Conservation (phyloP, 2,888 invertebrate species). For the Cetonia aurata region DNA sequence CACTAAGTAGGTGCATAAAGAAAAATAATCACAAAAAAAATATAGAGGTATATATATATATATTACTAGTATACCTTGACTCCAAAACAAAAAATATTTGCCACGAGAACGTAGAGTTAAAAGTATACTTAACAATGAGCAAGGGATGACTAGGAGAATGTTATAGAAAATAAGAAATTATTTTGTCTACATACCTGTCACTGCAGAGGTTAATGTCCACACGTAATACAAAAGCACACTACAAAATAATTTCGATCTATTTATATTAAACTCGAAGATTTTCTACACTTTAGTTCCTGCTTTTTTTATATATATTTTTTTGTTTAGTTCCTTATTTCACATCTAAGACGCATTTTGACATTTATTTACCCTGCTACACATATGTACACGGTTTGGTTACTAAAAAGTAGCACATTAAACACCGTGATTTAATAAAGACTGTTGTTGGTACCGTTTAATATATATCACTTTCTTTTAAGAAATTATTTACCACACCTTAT, state of each 20-base stretch:
- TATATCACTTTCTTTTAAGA: too few relatives aligned
- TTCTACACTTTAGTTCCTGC: too few relatives aligned
- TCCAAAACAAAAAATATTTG: too few relatives aligned
- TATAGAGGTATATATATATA: too few relatives aligned
- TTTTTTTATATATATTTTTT: constrained; percentile 11
- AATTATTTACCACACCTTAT: too few relatives aligned
- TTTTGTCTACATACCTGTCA: constrained; percentile 14
- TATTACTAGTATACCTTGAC: too few relatives aligned
- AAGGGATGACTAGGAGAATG: constrained; percentile 25
- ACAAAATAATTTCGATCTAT: constrained; percentile 2
- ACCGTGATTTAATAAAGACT: too few relatives aligned
- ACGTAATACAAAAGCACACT: background rate
- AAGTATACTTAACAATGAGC: too few relatives aligned
- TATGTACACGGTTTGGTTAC: too few relatives aligned
- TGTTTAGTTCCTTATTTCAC: constrained; percentile 33
- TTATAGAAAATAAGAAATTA: constrained; percentile 20
- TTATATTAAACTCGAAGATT: background rate
- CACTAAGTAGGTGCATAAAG: background rate
- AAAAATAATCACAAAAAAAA: background rate
- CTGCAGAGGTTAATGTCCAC: constrained; percentile 10
- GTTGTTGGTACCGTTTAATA: too few relatives aligned
- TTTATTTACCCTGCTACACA: constrained; percentile 41
- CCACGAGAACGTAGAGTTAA: too few relatives aligned
- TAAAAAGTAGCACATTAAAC: too few relatives aligned
- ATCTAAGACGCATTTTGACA: constrained; percentile 51